phyloP scores from a whole-genome alignment of 2,888 invertebrate genomes.

The Asteroscopus sphinx region DNA sequence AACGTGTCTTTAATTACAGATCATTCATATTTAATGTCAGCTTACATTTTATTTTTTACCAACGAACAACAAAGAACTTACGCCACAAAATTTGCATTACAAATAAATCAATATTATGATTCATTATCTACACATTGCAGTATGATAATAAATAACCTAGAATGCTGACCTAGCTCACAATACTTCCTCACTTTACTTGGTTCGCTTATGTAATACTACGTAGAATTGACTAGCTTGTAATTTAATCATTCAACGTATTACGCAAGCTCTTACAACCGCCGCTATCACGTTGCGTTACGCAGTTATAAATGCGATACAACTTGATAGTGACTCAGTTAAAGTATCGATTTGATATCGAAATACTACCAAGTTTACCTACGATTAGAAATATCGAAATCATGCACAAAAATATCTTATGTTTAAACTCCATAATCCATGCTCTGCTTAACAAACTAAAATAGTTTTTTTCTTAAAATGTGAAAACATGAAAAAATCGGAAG shows the following conservation, averaged over 20 bases:
- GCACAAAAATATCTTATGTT: background rate
- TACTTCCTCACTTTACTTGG: slow-evolving; percentile 44
- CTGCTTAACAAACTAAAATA: background rate
- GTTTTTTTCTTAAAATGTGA: background rate
- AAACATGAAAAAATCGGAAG: slow-evolving; percentile 16
- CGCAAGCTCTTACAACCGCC: slow-evolving; percentile 36
- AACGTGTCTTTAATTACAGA: slow-evolving; percentile 6
- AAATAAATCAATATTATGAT: slow-evolving; percentile 46
- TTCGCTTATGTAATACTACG: slow-evolving; percentile 45
- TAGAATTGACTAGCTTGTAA: slow-evolving; percentile 43
- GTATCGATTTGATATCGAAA: slow-evolving; percentile 39
- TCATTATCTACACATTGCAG: slow-evolving; percentile 27
- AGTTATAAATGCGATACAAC: slow-evolving; percentile 47
- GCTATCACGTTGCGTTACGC: slow-evolving; percentile 54
- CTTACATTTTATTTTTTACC: slow-evolving; percentile 15
- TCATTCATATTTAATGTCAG: slow-evolving; percentile 7
- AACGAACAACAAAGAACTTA: slow-evolving; percentile 35
- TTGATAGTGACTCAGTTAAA: slow-evolving; percentile 46
- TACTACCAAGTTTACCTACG: background rate
- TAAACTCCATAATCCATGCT: background rate
- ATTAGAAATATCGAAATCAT: slow-evolving; percentile 3
- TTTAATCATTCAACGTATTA: slow-evolving; percentile 55
- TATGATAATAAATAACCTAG: slow-evolving; percentile 44
- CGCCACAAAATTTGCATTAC: slow-evolving; percentile 31
- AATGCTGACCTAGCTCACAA: slow-evolving; percentile 48